phyloP scores from a whole-genome alignment of 2,888 invertebrate genomes.

The Sphecodes monilicornis region DNA sequence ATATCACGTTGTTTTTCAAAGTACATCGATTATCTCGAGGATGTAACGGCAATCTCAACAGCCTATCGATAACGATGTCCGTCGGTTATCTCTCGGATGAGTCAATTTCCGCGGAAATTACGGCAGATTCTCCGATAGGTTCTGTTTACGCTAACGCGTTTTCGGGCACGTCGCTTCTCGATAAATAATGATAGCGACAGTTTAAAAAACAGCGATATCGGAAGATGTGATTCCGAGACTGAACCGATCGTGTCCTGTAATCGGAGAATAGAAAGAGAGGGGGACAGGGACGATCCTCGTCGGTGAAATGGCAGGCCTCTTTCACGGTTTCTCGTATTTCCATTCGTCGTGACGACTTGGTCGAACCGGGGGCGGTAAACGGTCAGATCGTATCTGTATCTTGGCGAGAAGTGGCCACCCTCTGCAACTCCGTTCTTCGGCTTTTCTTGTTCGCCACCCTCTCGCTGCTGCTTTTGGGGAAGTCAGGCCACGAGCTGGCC shows the following conservation, averaged over 20 bases:
- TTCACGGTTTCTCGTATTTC: conserved; percentile 65
- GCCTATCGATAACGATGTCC: background rate
- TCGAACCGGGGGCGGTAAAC: conserved; percentile 66
- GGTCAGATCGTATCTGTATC: conserved; percentile 79
- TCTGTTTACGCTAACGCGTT: conserved; percentile 19
- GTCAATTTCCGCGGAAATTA: background rate
- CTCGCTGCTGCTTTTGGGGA: background rate
- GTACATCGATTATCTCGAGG: conserved; percentile 1
- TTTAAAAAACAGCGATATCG: conserved; percentile 47
- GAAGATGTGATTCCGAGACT: conserved; percentile 23
- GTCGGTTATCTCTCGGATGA: conserved; percentile 3
- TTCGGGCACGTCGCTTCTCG: background rate
- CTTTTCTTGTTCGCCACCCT: conserved; percentile 29
- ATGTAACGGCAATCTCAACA: background rate
- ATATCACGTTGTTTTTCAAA: background rate
- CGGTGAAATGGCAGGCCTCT: conserved; percentile 35
- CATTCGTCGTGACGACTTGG: conserved; percentile 65
- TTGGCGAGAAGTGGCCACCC: conserved; percentile 69
- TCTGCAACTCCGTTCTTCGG: conserved; percentile 15
- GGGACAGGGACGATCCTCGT: conserved; percentile 40
- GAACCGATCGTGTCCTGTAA: conserved; percentile 1
- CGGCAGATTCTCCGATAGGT: conserved; percentile 12
- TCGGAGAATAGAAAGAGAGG: background rate
- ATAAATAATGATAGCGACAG: conserved; percentile 40
- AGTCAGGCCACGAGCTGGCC: conserved; percentile 48